A percentile compares a stretch with the other conserved stretches of the same genome.
Conservation (phyloP, 2,888 invertebrate genomes). For the Coenonympha arcania region DNA sequence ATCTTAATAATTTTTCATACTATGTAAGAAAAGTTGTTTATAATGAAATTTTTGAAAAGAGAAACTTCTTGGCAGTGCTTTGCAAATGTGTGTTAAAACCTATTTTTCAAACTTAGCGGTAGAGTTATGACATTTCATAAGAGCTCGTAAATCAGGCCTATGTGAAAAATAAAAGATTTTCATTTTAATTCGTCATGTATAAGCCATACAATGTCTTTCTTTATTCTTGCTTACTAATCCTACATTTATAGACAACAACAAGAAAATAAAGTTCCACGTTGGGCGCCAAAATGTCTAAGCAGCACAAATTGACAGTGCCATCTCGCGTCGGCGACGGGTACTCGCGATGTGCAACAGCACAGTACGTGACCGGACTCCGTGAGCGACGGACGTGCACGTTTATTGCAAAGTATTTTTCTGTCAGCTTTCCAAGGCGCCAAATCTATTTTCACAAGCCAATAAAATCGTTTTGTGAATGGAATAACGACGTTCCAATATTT, state of each 20-base stretch:
- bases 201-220: too few species aligned
- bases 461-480: constrained; percentile 8
- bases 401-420: constrained; percentile 20
- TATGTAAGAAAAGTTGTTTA: too few species aligned
- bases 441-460: constrained; percentile 14
- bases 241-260: background rate
- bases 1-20: too few species aligned
- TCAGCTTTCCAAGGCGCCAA: constrained; percentile 13
- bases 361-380: constrained; percentile 58
- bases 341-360: constrained; percentile 43
- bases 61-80: too few species aligned
- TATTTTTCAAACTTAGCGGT: too few species aligned
- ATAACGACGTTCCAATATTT: background rate
- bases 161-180: too few species aligned
- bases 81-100: too few species aligned
- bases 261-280: constrained; percentile 32
- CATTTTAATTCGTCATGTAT: too few species aligned
- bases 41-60: too few species aligned
- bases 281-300: constrained; percentile 50
- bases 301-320: constrained; percentile 62
- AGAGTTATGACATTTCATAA: too few species aligned
- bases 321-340: constrained; percentile 47
- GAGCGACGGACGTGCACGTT: constrained; percentile 46
- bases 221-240: background rate
- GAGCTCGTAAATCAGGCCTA: too few species aligned